Conservation (phyloP, 1,140 invertebrate genomes). For the Neodiprion pinetum region DNA sequence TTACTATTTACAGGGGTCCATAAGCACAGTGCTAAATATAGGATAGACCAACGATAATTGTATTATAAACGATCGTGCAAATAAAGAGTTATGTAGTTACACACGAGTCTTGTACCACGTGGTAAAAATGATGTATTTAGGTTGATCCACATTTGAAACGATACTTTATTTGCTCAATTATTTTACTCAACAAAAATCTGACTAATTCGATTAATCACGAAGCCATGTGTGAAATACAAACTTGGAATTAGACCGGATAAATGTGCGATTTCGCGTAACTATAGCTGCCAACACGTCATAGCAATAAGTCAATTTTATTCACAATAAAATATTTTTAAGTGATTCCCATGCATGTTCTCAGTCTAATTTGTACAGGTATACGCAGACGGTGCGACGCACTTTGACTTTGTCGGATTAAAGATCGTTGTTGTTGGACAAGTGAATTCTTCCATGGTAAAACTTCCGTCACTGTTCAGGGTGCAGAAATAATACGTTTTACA, state of each 20-base stretch:
- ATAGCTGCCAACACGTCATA: neutral
- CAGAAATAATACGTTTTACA: slow-evolving; percentile 26
- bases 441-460: neutral
- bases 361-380: slow-evolving; percentile 11
- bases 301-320: neutral
- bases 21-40: slow-evolving; percentile 11
- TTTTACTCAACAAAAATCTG: neutral
- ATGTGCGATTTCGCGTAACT: too few relatives aligned
- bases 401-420: slow-evolving; percentile 20
- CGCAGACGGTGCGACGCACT: slow-evolving; percentile 17
- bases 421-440: slow-evolving; percentile 22
- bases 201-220: too few relatives aligned
- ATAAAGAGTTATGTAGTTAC: neutral
- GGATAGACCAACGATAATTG: neutral
- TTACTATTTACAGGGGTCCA: slow-evolving; percentile 27
- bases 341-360: neutral
- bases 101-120: neutral
- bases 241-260: too few relatives aligned
- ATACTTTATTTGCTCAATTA: neutral
- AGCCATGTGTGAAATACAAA: too few relatives aligned
- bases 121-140: neutral
- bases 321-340: neutral
- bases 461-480: neutral
- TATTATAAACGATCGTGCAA: neutral
- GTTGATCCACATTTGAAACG: neutral